Evolutionary conservation across 35 echinoderm and acorn worm genomes (phyloP).

Genomic region (Heliocidaris erythrogramma): DNA sequence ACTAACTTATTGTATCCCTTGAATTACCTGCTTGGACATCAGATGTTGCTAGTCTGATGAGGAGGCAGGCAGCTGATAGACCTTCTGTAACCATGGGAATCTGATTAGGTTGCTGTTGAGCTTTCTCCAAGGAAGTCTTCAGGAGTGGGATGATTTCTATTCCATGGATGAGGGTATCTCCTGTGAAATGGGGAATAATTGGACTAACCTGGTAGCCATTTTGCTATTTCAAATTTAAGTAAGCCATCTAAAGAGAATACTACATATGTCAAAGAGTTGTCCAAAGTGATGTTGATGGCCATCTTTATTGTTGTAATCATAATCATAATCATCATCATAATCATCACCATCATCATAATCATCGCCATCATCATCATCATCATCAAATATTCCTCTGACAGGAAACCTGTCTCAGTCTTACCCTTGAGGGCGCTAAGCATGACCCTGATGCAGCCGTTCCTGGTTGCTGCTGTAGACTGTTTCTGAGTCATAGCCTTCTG

Average conservation of each 20-base stretch:
- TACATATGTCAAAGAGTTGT: no score
- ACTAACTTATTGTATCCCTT: no score
- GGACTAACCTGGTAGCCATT: background rate
- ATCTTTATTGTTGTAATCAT: background rate
- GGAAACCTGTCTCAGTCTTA: background rate
- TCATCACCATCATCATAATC: background rate
- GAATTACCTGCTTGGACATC: constrained; percentile 83
- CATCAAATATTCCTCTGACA: no score
- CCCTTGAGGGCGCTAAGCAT: constrained; percentile 89
- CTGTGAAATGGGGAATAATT: background rate
- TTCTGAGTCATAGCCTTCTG: constrained; percentile 81
- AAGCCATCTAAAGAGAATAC: no score
- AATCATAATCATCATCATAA: background rate
- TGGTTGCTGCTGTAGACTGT: constrained; percentile 71
- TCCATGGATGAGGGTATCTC: constrained; percentile 80
- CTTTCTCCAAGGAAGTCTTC: constrained; percentile 87
- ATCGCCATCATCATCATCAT: background rate
- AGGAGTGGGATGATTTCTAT: constrained; percentile 79
- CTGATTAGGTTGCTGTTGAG: constrained; percentile 83
- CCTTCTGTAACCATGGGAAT: constrained; percentile 83
- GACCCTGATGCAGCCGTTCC: constrained; percentile 87
- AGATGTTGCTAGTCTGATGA: constrained; percentile 60
- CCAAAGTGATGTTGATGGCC: no score
- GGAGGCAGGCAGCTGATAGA: constrained; percentile 71
- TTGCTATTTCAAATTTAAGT: no score